Conservation (phyloP, 2,797 vertebrate genomes). For the Alcedo quadribrachys region DNA sequence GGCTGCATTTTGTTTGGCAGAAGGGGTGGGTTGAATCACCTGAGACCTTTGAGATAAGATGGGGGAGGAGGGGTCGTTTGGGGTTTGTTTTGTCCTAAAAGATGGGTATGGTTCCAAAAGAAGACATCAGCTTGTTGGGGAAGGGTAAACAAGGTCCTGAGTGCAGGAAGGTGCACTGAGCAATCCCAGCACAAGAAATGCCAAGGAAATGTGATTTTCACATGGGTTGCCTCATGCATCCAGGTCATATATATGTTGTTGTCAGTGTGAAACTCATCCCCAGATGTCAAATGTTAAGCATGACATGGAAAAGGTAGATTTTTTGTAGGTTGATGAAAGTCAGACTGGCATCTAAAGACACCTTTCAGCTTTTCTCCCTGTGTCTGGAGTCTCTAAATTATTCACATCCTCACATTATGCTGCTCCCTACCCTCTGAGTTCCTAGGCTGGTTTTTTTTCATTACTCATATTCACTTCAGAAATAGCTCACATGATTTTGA, state of each 20-base stretch:
- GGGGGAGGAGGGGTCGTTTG: not conserved
- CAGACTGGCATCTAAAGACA: not conserved
- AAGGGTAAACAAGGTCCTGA: not conserved
- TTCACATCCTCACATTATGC: not conserved
- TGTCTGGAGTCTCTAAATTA: not conserved
- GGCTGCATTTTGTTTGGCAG: not conserved
- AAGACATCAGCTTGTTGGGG: not conserved
- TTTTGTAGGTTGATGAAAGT: conserved; percentile 12
- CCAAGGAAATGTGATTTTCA: not conserved
- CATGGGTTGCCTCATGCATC: not conserved
- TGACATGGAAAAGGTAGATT: not conserved
- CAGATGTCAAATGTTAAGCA: conserved; percentile 32
- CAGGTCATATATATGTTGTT: not conserved
- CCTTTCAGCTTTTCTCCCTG: not conserved
- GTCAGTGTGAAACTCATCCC: not conserved
- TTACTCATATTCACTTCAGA: conserved; percentile 8
- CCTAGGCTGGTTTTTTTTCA: not conserved
- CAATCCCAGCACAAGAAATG: not conserved
- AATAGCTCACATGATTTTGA: not conserved
- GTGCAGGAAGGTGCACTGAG: not conserved
- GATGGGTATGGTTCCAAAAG: not conserved
- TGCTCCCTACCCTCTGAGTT: not conserved
- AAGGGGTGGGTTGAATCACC: not conserved
- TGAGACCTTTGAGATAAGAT: not conserved
- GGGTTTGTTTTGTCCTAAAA: not conserved